A percentile compares a stretch with the other conserved stretches of the same genome.
Evolutionary conservation across 2,797 vertebrate species (phyloP).

Genomic region (Perodicticus potto): DNA sequence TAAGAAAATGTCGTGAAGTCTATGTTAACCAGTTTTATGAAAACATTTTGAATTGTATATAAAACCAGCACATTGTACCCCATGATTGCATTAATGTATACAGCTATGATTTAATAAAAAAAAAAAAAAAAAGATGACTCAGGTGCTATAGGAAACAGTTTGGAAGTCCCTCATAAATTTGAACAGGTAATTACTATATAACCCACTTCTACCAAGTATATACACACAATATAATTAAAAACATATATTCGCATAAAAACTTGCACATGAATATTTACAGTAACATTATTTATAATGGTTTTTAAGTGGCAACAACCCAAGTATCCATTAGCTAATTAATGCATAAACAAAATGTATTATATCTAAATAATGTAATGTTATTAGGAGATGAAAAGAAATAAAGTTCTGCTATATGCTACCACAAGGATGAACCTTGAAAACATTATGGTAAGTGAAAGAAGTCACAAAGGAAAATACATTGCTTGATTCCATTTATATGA

Average conservation of each 20-base stretch:
- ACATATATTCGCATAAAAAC: neutral
- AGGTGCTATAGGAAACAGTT: neutral
- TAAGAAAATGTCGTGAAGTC: too few species aligned
- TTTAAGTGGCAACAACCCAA: neutral
- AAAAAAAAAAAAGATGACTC: neutral
- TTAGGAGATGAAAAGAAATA: slow-evolving; percentile 6
- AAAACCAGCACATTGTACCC: too few species aligned
- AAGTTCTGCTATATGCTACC: neutral
- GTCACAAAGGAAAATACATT: neutral
- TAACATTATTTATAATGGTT: neutral
- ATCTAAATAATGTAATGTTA: neutral
- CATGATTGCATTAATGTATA: too few species aligned
- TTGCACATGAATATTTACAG: neutral
- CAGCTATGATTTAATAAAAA: too few species aligned
- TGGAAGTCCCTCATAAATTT: slow-evolving; percentile 19
- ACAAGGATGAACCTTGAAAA: neutral
- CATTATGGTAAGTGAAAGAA: neutral
- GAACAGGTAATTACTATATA: slow-evolving; percentile 19
- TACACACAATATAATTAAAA: slow-evolving; percentile 33
- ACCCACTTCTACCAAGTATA: neutral
- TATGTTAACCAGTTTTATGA: too few species aligned
- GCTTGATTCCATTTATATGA: neutral
- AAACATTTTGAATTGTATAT: too few species aligned
- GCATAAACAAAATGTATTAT: neutral
- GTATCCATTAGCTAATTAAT: neutral